Conservation (phyloP, 2,888 invertebrate genomes). For the Coronaproctus castanopsis region DNA sequence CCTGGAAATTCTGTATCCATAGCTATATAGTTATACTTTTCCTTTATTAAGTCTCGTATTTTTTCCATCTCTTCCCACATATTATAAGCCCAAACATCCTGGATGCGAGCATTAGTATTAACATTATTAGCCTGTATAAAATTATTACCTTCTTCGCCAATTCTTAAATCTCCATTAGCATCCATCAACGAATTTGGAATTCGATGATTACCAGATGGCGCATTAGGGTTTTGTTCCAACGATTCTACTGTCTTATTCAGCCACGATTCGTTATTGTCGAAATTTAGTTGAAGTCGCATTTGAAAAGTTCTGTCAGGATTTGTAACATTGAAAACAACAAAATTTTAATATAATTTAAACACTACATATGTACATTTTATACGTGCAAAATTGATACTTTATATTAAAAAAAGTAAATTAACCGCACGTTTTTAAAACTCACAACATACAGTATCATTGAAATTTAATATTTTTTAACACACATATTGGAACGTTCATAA, state of each 20-base stretch:
- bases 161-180: background rate
- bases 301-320: background rate
- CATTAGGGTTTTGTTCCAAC: background rate
- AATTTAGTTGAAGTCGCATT: background rate
- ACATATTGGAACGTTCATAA: no score
- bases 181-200: background rate
- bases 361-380: no score
- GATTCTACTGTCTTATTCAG: background rate
- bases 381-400: no score
- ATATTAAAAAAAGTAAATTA: no score
- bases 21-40: slow-evolving; percentile 38
- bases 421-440: no score
- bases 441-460: no score
- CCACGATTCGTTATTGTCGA: background rate
- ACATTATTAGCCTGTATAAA: background rate
- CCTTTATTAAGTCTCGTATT: slow-evolving; percentile 52
- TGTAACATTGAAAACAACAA: no score
- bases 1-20: slow-evolving; percentile 99
- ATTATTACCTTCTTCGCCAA: background rate
- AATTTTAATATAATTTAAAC: no score
- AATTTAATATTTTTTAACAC: no score
- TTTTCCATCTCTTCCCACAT: slow-evolving; percentile 90
- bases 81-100: slow-evolving; percentile 96
- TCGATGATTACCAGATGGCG: background rate
- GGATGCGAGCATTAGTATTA: slow-evolving; percentile 62